Evolutionary conservation across 1,140 invertebrate species (phyloP).

Genomic region (Chionoecetes opilio): DNA sequence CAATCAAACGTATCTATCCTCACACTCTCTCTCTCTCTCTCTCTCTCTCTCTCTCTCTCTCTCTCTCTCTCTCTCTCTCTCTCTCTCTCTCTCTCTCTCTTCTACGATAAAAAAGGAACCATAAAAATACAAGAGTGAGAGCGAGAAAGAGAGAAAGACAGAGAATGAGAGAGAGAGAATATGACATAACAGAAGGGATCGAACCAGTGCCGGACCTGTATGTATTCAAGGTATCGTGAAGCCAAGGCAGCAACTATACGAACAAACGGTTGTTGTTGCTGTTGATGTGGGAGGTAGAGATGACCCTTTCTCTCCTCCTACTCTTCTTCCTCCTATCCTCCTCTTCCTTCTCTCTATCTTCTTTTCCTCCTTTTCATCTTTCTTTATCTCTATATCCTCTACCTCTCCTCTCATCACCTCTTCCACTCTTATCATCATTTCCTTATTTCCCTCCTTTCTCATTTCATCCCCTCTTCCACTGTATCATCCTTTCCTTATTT

Average conservation of each 20-base stretch:
- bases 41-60: too few relatives aligned
- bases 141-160: neutral
- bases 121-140: constrained; percentile 3
- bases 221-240: constrained; percentile 2
- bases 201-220: neutral
- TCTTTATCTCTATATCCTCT: too few relatives aligned
- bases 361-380: too few relatives aligned
- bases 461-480: neutral
- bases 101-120: neutral
- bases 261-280: neutral
- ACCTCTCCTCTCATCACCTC: too few relatives aligned
- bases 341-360: neutral
- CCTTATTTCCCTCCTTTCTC: too few relatives aligned
- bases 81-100: too few relatives aligned
- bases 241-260: neutral
- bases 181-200: neutral
- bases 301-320: neutral
- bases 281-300: neutral
- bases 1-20: neutral
- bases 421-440: too few relatives aligned
- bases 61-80: too few relatives aligned
- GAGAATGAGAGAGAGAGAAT: neutral
- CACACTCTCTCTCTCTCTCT: neutral
- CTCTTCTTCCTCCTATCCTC: neutral
- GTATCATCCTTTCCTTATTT: neutral